Evolutionary conservation across 2,888 invertebrate genomes (phyloP).

Genomic region (Thera britannica): DNA sequence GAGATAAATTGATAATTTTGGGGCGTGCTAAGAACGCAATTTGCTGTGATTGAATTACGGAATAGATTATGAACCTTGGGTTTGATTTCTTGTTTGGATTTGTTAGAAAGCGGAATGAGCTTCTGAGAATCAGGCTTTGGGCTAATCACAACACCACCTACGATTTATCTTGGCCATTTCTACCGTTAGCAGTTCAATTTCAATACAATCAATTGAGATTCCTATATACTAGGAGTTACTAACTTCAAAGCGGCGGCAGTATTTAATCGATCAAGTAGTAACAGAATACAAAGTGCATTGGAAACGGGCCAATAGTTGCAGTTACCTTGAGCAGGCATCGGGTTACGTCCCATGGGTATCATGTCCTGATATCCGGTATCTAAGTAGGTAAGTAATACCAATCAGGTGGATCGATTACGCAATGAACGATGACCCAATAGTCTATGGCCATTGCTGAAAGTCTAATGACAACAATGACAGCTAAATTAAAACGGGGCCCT

Average conservation of each 20-base stretch:
- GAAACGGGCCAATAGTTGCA: slow-evolving; percentile 61
- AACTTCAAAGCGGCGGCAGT: background rate
- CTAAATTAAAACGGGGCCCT: background rate
- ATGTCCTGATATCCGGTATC: slow-evolving; percentile 66
- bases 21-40: background rate
- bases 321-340: slow-evolving; percentile 59
- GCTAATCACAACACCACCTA: too few species aligned
- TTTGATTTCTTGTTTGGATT: background rate
- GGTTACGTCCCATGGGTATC: slow-evolving; percentile 77
- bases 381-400: slow-evolving; percentile 33
- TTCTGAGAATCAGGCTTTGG: background rate
- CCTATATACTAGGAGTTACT: background rate
- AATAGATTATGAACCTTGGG: background rate
- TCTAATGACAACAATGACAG: background rate
- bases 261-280: slow-evolving; percentile 10
- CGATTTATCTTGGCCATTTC: background rate
- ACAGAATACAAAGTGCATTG: slow-evolving; percentile 42
- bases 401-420: slow-evolving; percentile 36
- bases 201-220: background rate
- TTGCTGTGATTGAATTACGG: background rate
- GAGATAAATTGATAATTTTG: background rate
- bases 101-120: background rate
- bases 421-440: slow-evolving; percentile 16
- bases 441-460: background rate
- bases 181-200: background rate